Base-by-base conservation (phyloP, 2,113 vertebrate genomes). In the Neopipo cinnamomea region DNA sequence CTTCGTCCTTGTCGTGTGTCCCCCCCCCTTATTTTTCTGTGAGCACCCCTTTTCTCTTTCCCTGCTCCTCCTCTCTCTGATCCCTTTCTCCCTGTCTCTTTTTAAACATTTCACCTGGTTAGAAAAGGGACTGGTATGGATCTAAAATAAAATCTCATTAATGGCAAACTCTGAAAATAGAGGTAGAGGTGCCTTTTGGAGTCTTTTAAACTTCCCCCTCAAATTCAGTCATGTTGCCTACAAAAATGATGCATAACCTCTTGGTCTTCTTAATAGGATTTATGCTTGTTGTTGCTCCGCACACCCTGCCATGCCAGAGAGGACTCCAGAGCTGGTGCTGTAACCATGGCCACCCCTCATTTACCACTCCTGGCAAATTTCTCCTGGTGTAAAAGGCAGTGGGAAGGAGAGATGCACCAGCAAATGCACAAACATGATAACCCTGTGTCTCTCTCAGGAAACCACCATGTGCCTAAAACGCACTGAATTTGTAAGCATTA, bases 251-350 rank as follows among this genome's bases (percentile, higher is more conserved):
- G 74, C 56, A 55, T 74, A 96, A 94, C 91, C 93, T 96, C 44
- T 17, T 78, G 95, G 80, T 95, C 95, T 95, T 79, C 96, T 95
- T 97, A 96, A 97, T 68, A 95, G 95, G 97, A 97, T 98, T 97
- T 98, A 62, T 96, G 91, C 96, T 95, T 89, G 85, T 93, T 28
- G 17, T 82, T 8, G 11, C 91, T 93, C 94, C 88, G 14, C 52
- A 39, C 81, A 35, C 86, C 83, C 93, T 92, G 95, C 96, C 94
- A 95, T 5, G 14, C 94, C 67, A 66, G 83, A 91, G 91, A 88
- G 94, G 83, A 68, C 91, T 85, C 91, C 93, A 46, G 88, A 84
- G 97, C 91, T 92, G 81, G 78, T 63, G 47, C 92, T 25, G 97
- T 96, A 97, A 97, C 97, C 97, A 91, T 52, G 85, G 93, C 89